Evolutionary conservation across 1,140 invertebrate genomes (phyloP).

Genomic region (Cydia splendana): DNA sequence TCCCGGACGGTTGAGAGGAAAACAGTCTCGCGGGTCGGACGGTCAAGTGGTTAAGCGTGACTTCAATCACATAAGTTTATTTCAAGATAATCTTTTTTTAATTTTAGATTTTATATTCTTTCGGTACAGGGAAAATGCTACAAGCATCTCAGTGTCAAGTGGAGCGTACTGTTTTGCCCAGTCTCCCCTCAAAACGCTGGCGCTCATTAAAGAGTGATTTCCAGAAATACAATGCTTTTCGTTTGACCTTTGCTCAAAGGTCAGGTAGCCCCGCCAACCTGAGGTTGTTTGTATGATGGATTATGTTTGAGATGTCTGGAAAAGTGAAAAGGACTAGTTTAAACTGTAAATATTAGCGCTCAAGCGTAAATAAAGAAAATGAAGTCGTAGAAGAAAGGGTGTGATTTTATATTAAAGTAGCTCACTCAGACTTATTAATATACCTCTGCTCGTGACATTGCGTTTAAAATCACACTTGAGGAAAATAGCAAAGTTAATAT

Average conservation of each 20-base stretch:
- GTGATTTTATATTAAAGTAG: background rate
- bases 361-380: background rate
- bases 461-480: too few species aligned
- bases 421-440: background rate
- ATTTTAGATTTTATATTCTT: too few species aligned
- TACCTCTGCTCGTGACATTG: too few species aligned
- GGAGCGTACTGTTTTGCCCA: slow-evolving; percentile 7
- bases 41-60: too few species aligned
- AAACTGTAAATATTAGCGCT: background rate
- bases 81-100: too few species aligned
- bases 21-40: too few species aligned
- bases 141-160: background rate
- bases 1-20: too few species aligned
- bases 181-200: slow-evolving; percentile 23
- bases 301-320: background rate
- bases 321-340: background rate
- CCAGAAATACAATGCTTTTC: slow-evolving; percentile 27
- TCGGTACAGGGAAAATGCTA: background rate
- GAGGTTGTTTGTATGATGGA: slow-evolving; percentile 1
- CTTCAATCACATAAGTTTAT: too few species aligned
- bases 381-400: background rate
- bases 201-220: slow-evolving; percentile 31
- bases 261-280: background rate
- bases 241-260: slow-evolving; percentile 26
- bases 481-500: too few species aligned